These are phyloP conservation scores for Drosophila nasuta DNA, from an alignment of 1,140 invertebrate species.

Conservation along the genomic window DNA sequence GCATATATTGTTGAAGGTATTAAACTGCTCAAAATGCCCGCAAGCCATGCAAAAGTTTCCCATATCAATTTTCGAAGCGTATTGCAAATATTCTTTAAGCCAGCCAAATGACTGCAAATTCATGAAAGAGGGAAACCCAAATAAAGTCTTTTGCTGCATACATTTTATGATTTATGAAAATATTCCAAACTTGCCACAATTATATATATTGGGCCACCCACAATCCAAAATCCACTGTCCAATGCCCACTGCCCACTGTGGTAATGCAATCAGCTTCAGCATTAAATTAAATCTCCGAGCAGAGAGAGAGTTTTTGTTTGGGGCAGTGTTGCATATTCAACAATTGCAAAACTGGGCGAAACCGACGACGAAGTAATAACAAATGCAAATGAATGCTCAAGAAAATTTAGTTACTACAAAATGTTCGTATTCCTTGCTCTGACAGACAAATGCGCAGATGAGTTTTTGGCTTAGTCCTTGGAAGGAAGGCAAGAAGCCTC, in stretches of 20 bases:
- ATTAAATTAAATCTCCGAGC: constrained; percentile 71
- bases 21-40: constrained; percentile 57
- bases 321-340: constrained; percentile 76
- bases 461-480: constrained; percentile 44
- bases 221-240: background rate
- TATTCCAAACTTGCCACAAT: constrained; percentile 34
- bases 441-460: constrained; percentile 63
- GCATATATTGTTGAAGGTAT: constrained; percentile 47
- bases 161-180: constrained; percentile 66
- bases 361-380: constrained; percentile 80
- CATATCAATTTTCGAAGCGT: constrained; percentile 26
- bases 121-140: background rate
- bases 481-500: background rate
- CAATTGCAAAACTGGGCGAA: constrained; percentile 61
- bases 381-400: constrained; percentile 81
- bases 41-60: constrained; percentile 55
- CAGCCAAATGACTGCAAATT: background rate
- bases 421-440: constrained; percentile 57
- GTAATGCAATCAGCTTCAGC: constrained; percentile 70
- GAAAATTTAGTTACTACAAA: constrained; percentile 68
- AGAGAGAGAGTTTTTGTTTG: constrained; percentile 25
- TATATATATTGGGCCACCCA: constrained; percentile 29
- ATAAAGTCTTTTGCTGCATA: background rate
- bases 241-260: constrained; percentile 27
- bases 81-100: constrained; percentile 8